Conservation (phyloP, 2,888 invertebrate genomes). For the Nebria salina region DNA sequence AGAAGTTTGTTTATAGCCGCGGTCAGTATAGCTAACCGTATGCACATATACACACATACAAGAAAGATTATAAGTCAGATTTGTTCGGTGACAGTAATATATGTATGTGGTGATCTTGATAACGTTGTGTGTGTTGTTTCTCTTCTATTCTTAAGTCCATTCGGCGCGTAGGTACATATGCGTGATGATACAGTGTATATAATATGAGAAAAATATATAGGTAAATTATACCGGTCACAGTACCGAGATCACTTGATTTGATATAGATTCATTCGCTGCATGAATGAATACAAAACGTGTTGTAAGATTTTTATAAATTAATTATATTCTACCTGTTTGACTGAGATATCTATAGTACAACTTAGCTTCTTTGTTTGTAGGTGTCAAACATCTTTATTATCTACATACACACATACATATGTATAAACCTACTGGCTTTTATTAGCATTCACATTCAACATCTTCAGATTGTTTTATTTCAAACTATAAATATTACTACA, state of each 20-base stretch:
- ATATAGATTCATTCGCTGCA: slow-evolving; percentile 8
- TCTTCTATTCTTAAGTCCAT: slow-evolving; percentile 2
- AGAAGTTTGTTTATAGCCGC: slow-evolving; percentile 21
- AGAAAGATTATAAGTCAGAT: slow-evolving; percentile 17
- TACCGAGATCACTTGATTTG: slow-evolving; percentile 15
- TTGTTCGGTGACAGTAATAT: slow-evolving; percentile 19
- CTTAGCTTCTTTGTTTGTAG: background rate
- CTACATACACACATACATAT: too few species aligned
- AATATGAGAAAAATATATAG: slow-evolving; percentile 8
- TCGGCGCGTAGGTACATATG: background rate
- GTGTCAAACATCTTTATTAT: background rate
- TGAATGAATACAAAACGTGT: slow-evolving; percentile 19
- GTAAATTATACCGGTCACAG: slow-evolving; percentile 12
- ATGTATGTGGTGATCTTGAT: slow-evolving; percentile 25
- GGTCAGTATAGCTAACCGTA: background rate
- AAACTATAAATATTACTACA: too few species aligned
- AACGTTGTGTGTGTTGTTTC: background rate
- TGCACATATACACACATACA: background rate
- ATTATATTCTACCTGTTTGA: slow-evolving; percentile 19
- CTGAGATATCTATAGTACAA: background rate
- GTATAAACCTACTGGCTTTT: too few species aligned
- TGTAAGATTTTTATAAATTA: slow-evolving; percentile 29
- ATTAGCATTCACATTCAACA: too few species aligned
- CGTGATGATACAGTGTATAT: background rate
- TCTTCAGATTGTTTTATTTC: too few species aligned